Percentiles rank a stretch among this genome's conserved stretches.
Conservation (phyloP, 2,888 invertebrate species). For the Ariolimax columbianus region DNA sequence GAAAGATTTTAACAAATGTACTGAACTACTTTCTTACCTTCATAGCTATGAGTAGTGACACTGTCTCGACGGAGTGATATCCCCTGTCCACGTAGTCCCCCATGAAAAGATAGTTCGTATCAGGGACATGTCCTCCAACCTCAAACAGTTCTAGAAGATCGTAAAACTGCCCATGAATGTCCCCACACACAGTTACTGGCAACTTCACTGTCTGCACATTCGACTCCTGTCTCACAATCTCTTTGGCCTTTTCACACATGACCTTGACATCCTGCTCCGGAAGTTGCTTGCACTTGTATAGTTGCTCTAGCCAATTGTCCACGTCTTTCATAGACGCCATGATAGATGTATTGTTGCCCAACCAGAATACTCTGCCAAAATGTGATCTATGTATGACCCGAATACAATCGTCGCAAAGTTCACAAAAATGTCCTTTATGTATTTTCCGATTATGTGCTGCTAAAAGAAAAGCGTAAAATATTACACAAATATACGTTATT, state of each 20-base stretch:
- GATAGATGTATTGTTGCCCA: not conserved
- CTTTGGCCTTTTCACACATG: conserved; percentile 89
- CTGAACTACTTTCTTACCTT: conserved; percentile 86
- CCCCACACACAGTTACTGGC: conserved; percentile 99
- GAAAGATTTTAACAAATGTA: no score
- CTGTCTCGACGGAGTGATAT: conserved; percentile 99
- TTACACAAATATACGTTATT: no score
- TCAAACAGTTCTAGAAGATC: conserved; percentile 99
- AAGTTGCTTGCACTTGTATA: conserved; percentile 45
- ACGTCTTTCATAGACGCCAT: conserved; percentile 34
- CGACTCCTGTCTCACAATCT: conserved; percentile 98
- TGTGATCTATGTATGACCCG: no score
- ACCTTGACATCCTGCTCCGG: conserved; percentile 46
- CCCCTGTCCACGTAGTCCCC: conserved; percentile 99
- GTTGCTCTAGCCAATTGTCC: conserved; percentile 52
- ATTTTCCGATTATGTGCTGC: no score
- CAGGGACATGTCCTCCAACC: conserved; percentile 96
- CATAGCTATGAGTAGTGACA: conserved; percentile 96
- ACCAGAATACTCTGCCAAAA: no score
- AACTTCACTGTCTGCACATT: conserved; percentile 99
- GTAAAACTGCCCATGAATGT: conserved; percentile 99
- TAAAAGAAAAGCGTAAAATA: no score
- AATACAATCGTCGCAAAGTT: no score
- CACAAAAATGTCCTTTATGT: no score
- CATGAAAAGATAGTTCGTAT: conserved; percentile 99